Conservation (phyloP, 2,888 invertebrate genomes). For the Scrobipalpa atriplicella region DNA sequence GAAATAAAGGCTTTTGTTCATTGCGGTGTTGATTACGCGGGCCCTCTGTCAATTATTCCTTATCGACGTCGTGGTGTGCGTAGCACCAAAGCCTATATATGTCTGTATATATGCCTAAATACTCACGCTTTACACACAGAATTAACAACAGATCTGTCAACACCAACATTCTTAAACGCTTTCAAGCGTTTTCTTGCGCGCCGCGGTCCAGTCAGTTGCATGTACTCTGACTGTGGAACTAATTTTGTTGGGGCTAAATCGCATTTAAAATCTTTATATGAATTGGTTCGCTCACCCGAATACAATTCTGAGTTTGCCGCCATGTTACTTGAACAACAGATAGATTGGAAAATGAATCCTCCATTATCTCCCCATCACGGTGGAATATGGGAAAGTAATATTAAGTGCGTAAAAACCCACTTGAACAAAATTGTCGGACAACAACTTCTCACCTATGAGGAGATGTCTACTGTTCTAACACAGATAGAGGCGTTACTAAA, state of each 20-base stretch:
- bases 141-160: constrained; percentile 32
- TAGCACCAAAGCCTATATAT: constrained; percentile 30
- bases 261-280: background rate
- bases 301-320: background rate
- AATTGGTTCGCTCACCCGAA: background rate
- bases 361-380: constrained; percentile 29
- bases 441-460: constrained; percentile 32
- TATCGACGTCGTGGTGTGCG: constrained; percentile 27
- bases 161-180: constrained; percentile 32
- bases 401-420: constrained; percentile 32
- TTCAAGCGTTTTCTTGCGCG: constrained; percentile 36
- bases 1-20: too few relatives aligned
- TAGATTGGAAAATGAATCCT: constrained; percentile 27
- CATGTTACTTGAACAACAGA: background rate
- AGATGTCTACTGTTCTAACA: constrained; percentile 29
- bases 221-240: constrained; percentile 32
- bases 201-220: constrained; percentile 33
- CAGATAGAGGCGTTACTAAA: constrained; percentile 33
- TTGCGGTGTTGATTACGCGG: too few relatives aligned
- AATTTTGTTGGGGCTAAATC: constrained; percentile 30
- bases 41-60: too few relatives aligned
- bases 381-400: constrained; percentile 30
- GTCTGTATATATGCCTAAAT: constrained; percentile 31
- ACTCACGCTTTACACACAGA: constrained; percentile 35
- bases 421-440: constrained; percentile 30